Base-by-base conservation (phyloP, 2,888 invertebrate genomes). In the Andrena bucephala region DNA sequence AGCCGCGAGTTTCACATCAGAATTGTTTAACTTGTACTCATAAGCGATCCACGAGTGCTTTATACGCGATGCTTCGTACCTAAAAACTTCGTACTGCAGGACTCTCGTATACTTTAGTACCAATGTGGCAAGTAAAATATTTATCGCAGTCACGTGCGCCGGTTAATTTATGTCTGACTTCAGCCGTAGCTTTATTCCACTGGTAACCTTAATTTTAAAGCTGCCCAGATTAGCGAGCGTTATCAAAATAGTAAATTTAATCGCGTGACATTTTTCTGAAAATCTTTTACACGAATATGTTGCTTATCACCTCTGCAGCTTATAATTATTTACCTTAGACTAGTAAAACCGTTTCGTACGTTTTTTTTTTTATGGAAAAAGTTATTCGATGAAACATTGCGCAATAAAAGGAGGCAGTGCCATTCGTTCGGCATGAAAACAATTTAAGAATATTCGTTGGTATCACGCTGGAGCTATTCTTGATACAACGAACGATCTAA, bases 111-210 rank as follows among this genome's bases (percentile, higher is more conserved):
- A 52, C 29, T 66, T 65, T 27, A 20, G 62, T 62, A 68, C 62
- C 71, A 24, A 76, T 65, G 62, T 24, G 24, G 10, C 33, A 68
- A 76, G 73, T 77, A 76, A 87, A 74, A 83, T 79, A 77, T 88
- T 88, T 88, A 88, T 88, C 85, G 76, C 74, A 67, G 86, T 88
- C 86, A 88, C 88, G 88, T 82, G 82, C 87, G 8, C 63, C 75
- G 42, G 77, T 79, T 88, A 88, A 85, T 88, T 88, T 86, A 88
- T 69, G 72, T 69, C 60, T 62, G 72, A 76, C 63, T 84, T 77
- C 75, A 63, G 68, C 66, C 67, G 63, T 63, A 60, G 70, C 74
- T 83, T 88, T 88, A 85, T 83, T 82, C 82, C 78, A 63, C 71
- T 52, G 67, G 81, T 78, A 86, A 82, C 76, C 83, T 86, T 88